phyloP scores from a whole-genome alignment of 2,888 invertebrate species.

The Silvanus unidentatus region DNA sequence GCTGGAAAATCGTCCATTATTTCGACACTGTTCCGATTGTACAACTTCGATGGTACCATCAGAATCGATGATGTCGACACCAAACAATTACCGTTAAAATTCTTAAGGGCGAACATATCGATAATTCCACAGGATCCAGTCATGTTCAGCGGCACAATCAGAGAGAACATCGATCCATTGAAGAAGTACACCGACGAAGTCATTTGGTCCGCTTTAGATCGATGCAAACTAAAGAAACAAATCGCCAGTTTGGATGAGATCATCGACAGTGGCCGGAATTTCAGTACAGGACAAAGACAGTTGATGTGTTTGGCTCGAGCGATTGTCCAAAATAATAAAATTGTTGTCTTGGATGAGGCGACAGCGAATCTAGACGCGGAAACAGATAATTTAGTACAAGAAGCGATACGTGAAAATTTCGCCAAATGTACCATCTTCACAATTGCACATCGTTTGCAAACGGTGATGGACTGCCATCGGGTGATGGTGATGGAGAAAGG shows the following conservation, averaged over 20 bases:
- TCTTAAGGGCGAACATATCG: slow-evolving; percentile 54
- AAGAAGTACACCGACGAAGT: slow-evolving; percentile 21
- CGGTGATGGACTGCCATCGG: slow-evolving; percentile 54
- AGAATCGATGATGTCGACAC: slow-evolving; percentile 61
- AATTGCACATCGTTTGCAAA: slow-evolving; percentile 44
- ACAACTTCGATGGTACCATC: slow-evolving; percentile 50
- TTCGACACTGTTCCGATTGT: slow-evolving; percentile 58
- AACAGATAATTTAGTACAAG: slow-evolving; percentile 52
- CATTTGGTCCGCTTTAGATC: slow-evolving; percentile 27
- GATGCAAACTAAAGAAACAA: slow-evolving; percentile 39
- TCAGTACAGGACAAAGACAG: slow-evolving; percentile 52
- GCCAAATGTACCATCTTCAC: slow-evolving; percentile 51
- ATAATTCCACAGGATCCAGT: slow-evolving; percentile 82
- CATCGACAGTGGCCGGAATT: slow-evolving; percentile 20
- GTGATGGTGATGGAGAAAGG: slow-evolving; percentile 53
- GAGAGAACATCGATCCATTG: slow-evolving; percentile 37
- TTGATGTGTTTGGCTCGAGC: slow-evolving; percentile 54
- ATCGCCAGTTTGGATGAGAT: slow-evolving; percentile 31
- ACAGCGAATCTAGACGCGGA: slow-evolving; percentile 53
- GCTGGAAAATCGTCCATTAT: slow-evolving; percentile 73
- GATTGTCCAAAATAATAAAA: slow-evolving; percentile 48
- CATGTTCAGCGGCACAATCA: slow-evolving; percentile 74
- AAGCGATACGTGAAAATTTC: slow-evolving; percentile 51
- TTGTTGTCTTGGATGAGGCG: slow-evolving; percentile 54
- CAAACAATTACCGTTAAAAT: slow-evolving; percentile 27